Evolutionary conservation across 2,888 invertebrate genomes (phyloP).

Genomic region (Callimorpha dominula): DNA sequence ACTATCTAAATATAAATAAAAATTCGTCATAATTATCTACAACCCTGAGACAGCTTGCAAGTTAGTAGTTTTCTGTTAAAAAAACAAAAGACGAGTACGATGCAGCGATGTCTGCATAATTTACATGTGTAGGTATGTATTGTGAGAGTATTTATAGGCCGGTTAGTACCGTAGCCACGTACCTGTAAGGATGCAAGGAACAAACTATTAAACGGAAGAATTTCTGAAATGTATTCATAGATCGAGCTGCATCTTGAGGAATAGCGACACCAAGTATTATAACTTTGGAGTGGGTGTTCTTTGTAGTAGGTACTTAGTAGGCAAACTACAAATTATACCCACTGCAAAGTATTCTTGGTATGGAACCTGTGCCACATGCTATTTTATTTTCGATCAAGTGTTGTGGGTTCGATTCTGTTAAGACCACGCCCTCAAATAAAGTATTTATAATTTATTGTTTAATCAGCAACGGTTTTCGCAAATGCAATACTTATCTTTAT

Average conservation of each 20-base stretch:
- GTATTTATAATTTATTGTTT: no score
- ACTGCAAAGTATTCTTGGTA: no score
- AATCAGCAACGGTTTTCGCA: no score
- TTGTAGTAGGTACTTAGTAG: neutral
- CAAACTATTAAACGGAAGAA: neutral
- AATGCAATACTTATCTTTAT: no score
- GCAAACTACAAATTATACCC: no score
- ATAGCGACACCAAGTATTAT: neutral
- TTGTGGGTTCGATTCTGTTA: no score
- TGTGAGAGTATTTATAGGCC: neutral
- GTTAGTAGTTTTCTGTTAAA: neutral
- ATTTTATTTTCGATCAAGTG: no score
- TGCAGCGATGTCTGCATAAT: neutral
- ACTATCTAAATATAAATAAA: neutral
- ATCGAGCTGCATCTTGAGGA: neutral
- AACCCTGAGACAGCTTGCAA: neutral
- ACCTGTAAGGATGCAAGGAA: neutral
- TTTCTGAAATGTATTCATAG: neutral
- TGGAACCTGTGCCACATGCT: no score
- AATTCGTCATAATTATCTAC: neutral
- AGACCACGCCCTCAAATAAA: no score
- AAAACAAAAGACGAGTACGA: neutral
- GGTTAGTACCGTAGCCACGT: neutral
- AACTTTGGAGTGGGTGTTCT: neutral
- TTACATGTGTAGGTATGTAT: neutral